Base-by-base conservation (phyloP, 2,888 invertebrate species). In the Caenorhabditis virilis region DNA sequence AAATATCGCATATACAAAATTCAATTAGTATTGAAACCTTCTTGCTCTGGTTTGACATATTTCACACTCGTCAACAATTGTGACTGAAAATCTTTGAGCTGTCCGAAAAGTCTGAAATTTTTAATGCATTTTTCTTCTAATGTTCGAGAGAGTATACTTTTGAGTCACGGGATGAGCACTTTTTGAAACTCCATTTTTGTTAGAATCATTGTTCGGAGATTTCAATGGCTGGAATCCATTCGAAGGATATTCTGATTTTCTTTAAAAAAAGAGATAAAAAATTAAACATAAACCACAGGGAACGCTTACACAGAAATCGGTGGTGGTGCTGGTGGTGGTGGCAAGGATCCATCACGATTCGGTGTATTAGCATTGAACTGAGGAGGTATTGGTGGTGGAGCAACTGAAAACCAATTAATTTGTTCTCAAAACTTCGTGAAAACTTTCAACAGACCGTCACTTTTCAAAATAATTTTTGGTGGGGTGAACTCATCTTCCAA, bases 101-200 rank as follows among this genome's bases (percentile, higher is more conserved):
- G 60, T 1, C 65, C 65, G 35, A 65, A 65, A 1, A 51, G 9
- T 38, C 59, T 64, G 55, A 26, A 63, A 58, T n/a, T n/a, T n/a
- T n/a, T n/a, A n/a, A n/a, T n/a, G n/a, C 13, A 15, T 18, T 11
- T 11, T 2, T 42, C 23, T 22, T 22, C 15, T 7, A 42, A 23
- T 2, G 7, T 42, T 42, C 15, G 2, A 23, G 13, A 22, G n/a
- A 13, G 4, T 45, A 27, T 26, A 43, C 43, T 43, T 43, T 20
- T 4, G 2, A 16, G 45, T 27, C 9, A 23, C 16, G n/a, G 45
- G 42, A 5, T 20, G 7, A 20, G 11, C 22, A 6, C 4, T 2
- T 42, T 42, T 42, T 23, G 42, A 41, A 15, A 30, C 26, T 13
- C 6, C 25, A 43, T 48, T 55, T 48, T 35, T 47, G 35, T 38